Base-by-base conservation (phyloP, 2,888 invertebrate species). In the Hirtodrosophila cameraria region DNA sequence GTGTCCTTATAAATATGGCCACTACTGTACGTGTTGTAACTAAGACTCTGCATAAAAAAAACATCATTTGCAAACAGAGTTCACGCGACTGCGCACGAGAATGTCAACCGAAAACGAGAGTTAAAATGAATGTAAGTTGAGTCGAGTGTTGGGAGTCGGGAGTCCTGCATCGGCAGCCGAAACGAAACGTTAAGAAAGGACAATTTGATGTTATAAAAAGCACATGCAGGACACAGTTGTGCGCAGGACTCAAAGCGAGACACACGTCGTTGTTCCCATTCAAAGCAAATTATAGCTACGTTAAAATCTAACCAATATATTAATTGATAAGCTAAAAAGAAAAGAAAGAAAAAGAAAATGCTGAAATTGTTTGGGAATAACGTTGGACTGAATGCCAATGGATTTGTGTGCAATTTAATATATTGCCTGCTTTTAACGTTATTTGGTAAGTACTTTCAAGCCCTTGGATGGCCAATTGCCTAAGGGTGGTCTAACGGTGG, bases 211-310 rank as follows among this genome's bases (percentile, higher is more conserved):
- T 23, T 25, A 18, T 33, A 49, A 31, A 23, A 35, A 58, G 18
- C 71, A 49, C 38, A 23, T 23, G 23, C 23, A 27, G 36, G 54
- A 23, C 63, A 50, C 75, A 80, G 82, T 84, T 80, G 85, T 80
- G 83, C 76, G 83, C 79, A 85, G 62, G 73, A 82, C 58, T 46
- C 52, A 23, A 58, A 61, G 41, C 63, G 52, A 82, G 61, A 69
- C 49, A 75, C 66, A 84, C 75, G 66, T 75, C 54, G 48, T 71
- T 49, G 38, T 42, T 9, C 4, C 39, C 15, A 11, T 39, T 23
- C 5, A 23, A 23, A 16, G 20, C 20, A 39, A 38, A 15, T 25
- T 3, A 27, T 18, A 48, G 13, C 16, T 31, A 53, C 65, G 45
- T 50, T 23, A 39, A 33, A 50, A 39, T 30, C 13, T 6, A 20